These are phyloP conservation scores for Synergus laeviventris DNA, from an alignment of 2,888 invertebrate species.

Conservation along the genomic window DNA sequence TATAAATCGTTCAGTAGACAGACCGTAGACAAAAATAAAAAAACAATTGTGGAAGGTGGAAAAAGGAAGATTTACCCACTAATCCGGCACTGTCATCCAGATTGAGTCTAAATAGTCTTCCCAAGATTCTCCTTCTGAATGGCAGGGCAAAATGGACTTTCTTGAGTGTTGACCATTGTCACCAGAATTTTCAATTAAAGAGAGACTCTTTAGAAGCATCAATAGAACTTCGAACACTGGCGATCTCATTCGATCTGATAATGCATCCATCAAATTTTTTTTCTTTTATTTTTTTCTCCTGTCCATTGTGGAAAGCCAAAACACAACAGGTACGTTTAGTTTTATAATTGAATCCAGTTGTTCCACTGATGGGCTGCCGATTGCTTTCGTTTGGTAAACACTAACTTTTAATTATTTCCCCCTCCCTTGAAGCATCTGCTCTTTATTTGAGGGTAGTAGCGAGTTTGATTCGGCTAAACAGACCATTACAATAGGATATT, in stretches of 20 bases:
- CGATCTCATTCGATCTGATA: slow-evolving; percentile 42
- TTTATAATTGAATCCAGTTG: slow-evolving; percentile 70
- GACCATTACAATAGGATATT: slow-evolving; percentile 63
- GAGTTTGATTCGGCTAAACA: slow-evolving; percentile 64
- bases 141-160: slow-evolving; percentile 34
- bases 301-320: slow-evolving; percentile 25
- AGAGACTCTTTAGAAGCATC: slow-evolving; percentile 55
- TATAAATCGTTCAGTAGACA: slow-evolving; percentile 4
- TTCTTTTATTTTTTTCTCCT: slow-evolving; percentile 26
- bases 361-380: slow-evolving; percentile 66
- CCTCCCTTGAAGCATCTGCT: slow-evolving; percentile 39
- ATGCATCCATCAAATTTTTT: slow-evolving; percentile 37
- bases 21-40: background rate
- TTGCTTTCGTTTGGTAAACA: slow-evolving; percentile 69
- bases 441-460: slow-evolving; percentile 42
- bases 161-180: slow-evolving; percentile 61
- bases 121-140: background rate
- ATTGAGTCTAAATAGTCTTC: slow-evolving; percentile 26
- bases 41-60: background rate
- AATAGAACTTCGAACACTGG: slow-evolving; percentile 49
- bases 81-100: slow-evolving; percentile 6
- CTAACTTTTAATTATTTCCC: slow-evolving; percentile 69
- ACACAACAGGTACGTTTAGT: slow-evolving; percentile 55
- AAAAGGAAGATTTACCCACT: slow-evolving; percentile 4
- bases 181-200: slow-evolving; percentile 69